Conservation (phyloP, 2,797 vertebrate species). For the Ispidina picta region DNA sequence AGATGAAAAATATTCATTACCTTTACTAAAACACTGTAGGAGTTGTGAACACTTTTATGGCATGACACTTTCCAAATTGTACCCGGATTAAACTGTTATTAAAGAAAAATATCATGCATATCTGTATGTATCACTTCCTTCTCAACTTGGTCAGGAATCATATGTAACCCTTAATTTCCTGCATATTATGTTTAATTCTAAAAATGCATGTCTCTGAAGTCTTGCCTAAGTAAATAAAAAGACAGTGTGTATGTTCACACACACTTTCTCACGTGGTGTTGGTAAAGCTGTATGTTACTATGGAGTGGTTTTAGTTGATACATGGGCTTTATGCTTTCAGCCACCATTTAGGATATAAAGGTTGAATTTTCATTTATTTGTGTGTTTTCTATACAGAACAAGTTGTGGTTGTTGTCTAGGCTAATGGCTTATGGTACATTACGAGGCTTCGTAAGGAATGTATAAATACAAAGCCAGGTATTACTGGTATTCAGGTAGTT, state of each 20-base stretch:
- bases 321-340: neutral
- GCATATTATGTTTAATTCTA: neutral
- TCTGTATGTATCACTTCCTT: neutral
- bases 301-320: neutral
- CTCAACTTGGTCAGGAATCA: neutral
- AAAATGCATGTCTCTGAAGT: neutral
- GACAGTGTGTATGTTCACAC: neutral
- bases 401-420: neutral
- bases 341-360: neutral
- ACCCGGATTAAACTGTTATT: neutral
- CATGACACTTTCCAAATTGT: neutral
- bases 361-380: neutral
- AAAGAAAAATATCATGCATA: neutral
- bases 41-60: neutral
- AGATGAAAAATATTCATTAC: conserved; percentile 24
- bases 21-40: conserved; percentile 9
- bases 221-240: neutral
- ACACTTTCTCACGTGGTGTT: rapidly evolving
- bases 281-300: neutral
- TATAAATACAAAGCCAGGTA: neutral
- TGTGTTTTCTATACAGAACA: neutral
- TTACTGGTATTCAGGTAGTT: neutral
- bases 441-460: neutral
- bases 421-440: neutral
- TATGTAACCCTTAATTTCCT: neutral